Evolutionary conservation across 2,888 invertebrate genomes (phyloP), one percentile per base, ranked within the genome.

Genomic region (Drosophila fulvimacula): DNA sequence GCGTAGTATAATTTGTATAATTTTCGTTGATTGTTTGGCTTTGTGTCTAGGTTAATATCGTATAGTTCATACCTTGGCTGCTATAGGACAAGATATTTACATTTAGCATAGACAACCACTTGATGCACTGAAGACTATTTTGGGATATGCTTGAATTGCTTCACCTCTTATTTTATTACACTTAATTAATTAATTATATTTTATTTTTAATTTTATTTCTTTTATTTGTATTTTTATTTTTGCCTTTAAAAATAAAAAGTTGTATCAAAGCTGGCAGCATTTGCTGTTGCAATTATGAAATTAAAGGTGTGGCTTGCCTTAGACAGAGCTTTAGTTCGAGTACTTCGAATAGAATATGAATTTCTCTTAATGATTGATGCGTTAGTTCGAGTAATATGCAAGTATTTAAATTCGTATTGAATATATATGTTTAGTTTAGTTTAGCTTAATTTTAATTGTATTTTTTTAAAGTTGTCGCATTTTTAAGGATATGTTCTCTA

Each of bases 71-170:
- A 46, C 46, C 30, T 30, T 44, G 71, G 58, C 59, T 34, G 34
- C 34, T 73, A 52, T n/a, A 44, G 24, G 55, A 34, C 41, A 55
- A 46, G 65, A 39, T 66, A 46, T 67, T 55, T 67, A 69, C 70
- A 49, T 64, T 58, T 64, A 73, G 70, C 58, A 48, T 88, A 89
- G 88, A 85, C 85, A 85, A 85, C 85, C 85, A 82, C 80, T 79
- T 82, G 80, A 88, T 86, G 71, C 63, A 74, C 65, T 76, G 89
- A 86, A 86, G 85, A 85, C 89, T 88, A 76, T 88, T 73, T 88
- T 74, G 88, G 86, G 85, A 86, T 86, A 86, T 86, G 85, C 81
- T 86, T 86, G 89, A 89, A 75, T 86, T 85, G 72, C 81, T 82
- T 78, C 59, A 73, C 73, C 73, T 87, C 62, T 76, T 79, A 66